Base-by-base conservation (phyloP, 2,113 vertebrate genomes). In the Numida meleagris region DNA sequence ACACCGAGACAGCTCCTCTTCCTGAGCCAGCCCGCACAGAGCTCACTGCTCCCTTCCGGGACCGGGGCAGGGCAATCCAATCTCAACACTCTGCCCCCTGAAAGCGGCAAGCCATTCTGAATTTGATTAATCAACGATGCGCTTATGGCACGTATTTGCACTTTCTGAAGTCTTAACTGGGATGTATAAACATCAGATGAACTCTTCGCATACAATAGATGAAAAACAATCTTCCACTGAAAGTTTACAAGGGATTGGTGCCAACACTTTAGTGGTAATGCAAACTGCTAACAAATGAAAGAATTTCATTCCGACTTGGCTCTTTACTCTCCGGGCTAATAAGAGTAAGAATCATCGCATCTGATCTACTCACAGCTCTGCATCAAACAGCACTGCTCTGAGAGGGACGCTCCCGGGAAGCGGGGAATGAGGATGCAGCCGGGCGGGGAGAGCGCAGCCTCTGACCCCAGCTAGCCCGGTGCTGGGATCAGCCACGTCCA, bases 371-470 rank as follows among this genome's bases (percentile, higher is more conserved):
- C 13, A 0, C 18, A 55, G 82, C 5, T 17, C 24, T 15, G 38
- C 53, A 63, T 12, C 33, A 63, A 53, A 58, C 45, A 40, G 53
- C 43, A 36, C 59, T 7, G 6, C 40, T 34, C 31, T 5, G 66
- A 79, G 73, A 51, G 66, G 36, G 67, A 46, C 0, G 12, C 14
- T 72, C 58, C 74, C 2, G 2, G 58, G 38, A 75, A 57, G 40
- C 2, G 4, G 0, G 3, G 50, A 57, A 3, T 2, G 12, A 70
- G 73, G 59, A 53, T 19, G 43, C 10, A 31, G 50, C 50, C 7
- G 50, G 51, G 51, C 25, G 23, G 7, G 12, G 29, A 9, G 15
- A 7, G 29, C 31, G 5, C 20, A 71, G 78, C 33, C 63, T 20
- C 17, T 17, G 19, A 42, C 24, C 2, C 45, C 45, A 43, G 34